These are phyloP conservation scores for Piezodorus guildinii DNA, from an alignment of 1,140 invertebrate species.

Conservation along the genomic window DNA sequence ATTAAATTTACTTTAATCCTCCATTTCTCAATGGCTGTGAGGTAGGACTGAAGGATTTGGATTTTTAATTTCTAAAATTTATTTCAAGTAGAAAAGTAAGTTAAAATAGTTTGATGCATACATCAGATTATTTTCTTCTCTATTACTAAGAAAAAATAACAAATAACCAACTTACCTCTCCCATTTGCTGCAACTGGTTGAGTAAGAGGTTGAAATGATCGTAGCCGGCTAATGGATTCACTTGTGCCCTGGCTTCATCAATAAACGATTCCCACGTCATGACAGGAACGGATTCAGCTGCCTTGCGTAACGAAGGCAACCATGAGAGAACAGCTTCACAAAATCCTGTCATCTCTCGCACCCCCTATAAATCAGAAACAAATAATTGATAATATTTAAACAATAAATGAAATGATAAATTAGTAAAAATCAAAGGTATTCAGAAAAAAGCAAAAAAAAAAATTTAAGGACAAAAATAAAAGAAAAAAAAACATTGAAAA, in stretches of 20 bases:
- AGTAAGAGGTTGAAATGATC: slow-evolving; percentile 53
- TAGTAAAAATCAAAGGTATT: neutral
- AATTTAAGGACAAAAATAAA: neutral
- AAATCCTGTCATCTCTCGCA: slow-evolving; percentile 48
- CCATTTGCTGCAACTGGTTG: slow-evolving; percentile 55
- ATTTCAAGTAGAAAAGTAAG: too few relatives aligned
- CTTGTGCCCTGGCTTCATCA: slow-evolving; percentile 44
- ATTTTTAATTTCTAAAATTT: too few relatives aligned
- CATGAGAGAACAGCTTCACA: slow-evolving; percentile 47
- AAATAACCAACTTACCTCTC: slow-evolving; percentile 42
- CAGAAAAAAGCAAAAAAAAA: neutral
- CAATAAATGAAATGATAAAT: neutral
- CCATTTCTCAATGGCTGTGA: too few relatives aligned
- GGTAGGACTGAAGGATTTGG: too few relatives aligned
- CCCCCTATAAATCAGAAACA: slow-evolving; percentile 33
- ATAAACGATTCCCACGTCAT: slow-evolving; percentile 53
- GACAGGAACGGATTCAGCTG: slow-evolving; percentile 48
- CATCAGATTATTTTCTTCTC: too few relatives aligned
- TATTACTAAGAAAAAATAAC: too few relatives aligned
- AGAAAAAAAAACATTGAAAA: neutral
- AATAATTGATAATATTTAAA: neutral
- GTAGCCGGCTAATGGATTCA: slow-evolving; percentile 57
- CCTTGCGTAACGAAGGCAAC: slow-evolving; percentile 42
- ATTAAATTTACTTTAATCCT: too few relatives aligned
- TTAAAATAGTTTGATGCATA: too few relatives aligned